Percentiles rank a stretch among this genome's conserved stretches.
These are phyloP conservation scores for Trachythela sp. DNA, from an alignment of 64 coral and sea anemone species.

Conservation along the genomic window DNA sequence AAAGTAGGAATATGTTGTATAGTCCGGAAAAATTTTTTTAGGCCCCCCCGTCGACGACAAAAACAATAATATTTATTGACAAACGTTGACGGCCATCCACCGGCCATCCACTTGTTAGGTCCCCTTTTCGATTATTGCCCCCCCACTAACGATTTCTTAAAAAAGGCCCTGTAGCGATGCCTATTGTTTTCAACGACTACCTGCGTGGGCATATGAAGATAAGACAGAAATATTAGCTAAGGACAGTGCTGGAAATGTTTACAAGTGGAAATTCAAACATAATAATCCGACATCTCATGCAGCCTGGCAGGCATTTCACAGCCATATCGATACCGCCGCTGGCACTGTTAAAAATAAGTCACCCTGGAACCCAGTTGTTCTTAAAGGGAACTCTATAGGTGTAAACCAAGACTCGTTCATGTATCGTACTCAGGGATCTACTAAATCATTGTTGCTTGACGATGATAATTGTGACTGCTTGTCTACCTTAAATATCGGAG, in stretches of 20 bases:
- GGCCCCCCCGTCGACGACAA: no score
- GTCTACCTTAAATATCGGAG: slow-evolving; percentile 26
- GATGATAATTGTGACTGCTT: neutral
- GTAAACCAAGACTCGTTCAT: slow-evolving; percentile 42
- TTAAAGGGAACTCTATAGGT: neutral
- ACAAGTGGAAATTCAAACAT: slow-evolving; percentile 58
- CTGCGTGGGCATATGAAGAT: slow-evolving; percentile 49
- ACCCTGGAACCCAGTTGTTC: neutral
- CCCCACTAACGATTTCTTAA: neutral
- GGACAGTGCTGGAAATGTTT: slow-evolving; percentile 50
- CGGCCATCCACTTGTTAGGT: no score
- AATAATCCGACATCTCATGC: slow-evolving; percentile 51
- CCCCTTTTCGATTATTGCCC: slow-evolving; percentile 48
- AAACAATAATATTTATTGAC: no score
- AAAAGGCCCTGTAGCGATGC: no score
- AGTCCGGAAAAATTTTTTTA: no score
- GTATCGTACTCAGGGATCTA: slow-evolving; percentile 30
- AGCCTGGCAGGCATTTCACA: slow-evolving; percentile 62
- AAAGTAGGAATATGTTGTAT: no score
- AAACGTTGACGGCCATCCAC: no score
- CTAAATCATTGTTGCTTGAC: slow-evolving; percentile 33
- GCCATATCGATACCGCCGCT: slow-evolving; percentile 54
- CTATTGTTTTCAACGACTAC: slow-evolving; percentile 66
- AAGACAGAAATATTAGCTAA: slow-evolving; percentile 53
- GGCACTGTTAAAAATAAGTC: no score